A percentile compares a stretch with the other conserved stretches of the same genome.
These are phyloP conservation scores for Orthonychiurus folsomi DNA, from an alignment of 2,888 invertebrate genomes.

Conservation along the genomic window DNA sequence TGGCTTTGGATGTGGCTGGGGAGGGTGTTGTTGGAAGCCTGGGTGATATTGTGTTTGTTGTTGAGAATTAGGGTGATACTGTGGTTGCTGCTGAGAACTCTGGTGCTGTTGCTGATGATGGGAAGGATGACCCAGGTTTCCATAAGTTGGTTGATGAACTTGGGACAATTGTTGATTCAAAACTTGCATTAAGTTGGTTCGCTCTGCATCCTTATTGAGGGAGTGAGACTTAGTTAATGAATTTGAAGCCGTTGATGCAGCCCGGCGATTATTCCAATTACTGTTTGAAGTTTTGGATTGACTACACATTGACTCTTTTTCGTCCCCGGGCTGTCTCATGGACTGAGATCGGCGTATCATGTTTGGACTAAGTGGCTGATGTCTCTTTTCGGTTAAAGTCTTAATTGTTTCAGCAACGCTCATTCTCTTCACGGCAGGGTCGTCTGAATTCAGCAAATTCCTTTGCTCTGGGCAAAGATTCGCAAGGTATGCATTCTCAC, in stretches of 20 bases:
- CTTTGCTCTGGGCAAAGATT: not conserved
- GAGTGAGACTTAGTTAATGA: not conserved
- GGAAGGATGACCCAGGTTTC: conserved; percentile 14
- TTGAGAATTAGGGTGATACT: not conserved
- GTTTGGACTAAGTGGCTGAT: conserved; percentile 77
- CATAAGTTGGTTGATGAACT: conserved; percentile 23
- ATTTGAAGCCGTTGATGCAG: not conserved
- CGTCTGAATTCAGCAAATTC: conserved; percentile 19
- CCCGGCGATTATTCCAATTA: too few relatives aligned
- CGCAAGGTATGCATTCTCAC: not conserved
- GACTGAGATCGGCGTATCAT: conserved; percentile 42
- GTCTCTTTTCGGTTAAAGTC: conserved; percentile 71
- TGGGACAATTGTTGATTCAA: conserved; percentile 57
- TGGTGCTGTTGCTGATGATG: conserved; percentile 15
- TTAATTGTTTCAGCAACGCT: conserved; percentile 80
- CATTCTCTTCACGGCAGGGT: conserved; percentile 44
- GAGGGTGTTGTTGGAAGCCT: conserved; percentile 5
- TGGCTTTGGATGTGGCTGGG: conserved; percentile 49
- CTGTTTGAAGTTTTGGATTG: not conserved
- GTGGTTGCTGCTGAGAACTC: not conserved
- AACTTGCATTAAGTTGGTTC: conserved; percentile 59
- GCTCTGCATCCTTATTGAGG: conserved; percentile 40
- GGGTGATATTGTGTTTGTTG: not conserved
- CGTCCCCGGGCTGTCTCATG: conserved; percentile 30
- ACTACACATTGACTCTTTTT: not conserved